These are phyloP conservation scores for Cataglyphis livida DNA, from an alignment of 2,888 invertebrate species.

Conservation along the genomic window DNA sequence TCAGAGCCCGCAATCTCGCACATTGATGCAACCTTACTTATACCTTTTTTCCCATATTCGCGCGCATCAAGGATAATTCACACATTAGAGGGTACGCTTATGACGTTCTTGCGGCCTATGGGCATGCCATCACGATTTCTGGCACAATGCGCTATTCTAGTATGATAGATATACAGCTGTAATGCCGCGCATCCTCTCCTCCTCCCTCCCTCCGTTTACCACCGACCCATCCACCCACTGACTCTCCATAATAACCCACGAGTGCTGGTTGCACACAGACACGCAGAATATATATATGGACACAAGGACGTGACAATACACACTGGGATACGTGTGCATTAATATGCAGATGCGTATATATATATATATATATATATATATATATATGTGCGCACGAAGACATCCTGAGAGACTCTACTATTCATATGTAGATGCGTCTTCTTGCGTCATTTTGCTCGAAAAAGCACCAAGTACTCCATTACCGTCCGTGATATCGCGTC, in stretches of 20 bases:
- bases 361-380: slow-evolving; percentile 35
- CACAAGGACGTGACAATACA: slow-evolving; percentile 65
- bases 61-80: slow-evolving; percentile 76
- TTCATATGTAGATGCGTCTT: slow-evolving; percentile 66
- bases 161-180: slow-evolving; percentile 82
- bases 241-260: slow-evolving; percentile 77
- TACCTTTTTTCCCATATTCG: slow-evolving; percentile 29
- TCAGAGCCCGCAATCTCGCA: slow-evolving; percentile 19
- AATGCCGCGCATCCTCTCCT: slow-evolving; percentile 73
- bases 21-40: slow-evolving; percentile 34
- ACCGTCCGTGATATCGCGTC: slow-evolving; percentile 40
- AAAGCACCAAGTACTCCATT: slow-evolving; percentile 48
- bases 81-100: slow-evolving; percentile 69
- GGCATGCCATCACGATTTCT: slow-evolving; percentile 81
- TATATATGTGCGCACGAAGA: slow-evolving; percentile 36
- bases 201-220: not conserved
- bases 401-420: slow-evolving; percentile 51
- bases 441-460: slow-evolving; percentile 44
- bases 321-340: slow-evolving; percentile 59
- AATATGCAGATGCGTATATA: slow-evolving; percentile 63
- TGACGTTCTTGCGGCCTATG: slow-evolving; percentile 70
- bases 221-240: slow-evolving; percentile 40
- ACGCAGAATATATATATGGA: slow-evolving; percentile 54
- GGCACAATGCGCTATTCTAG: slow-evolving; percentile 83
- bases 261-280: slow-evolving; percentile 65